Evolutionary conservation across 1,140 invertebrate genomes (phyloP), one percentile per base, ranked within the genome.

Genomic region (Drosophila sucinea): DNA sequence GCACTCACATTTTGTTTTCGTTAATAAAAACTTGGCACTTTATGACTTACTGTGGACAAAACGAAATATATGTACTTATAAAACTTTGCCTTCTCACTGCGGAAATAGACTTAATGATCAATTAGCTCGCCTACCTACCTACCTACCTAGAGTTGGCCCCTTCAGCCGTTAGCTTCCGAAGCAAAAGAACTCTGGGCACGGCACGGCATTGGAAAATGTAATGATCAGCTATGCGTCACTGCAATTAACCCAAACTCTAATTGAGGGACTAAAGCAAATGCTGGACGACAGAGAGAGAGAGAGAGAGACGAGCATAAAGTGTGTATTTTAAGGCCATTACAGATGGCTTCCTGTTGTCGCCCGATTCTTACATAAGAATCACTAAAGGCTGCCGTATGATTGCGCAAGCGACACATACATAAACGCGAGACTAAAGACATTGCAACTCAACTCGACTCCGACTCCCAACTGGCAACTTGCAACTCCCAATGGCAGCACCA

Each of bases 91-190:
- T 80, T 73, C 73, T 77, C 65, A 76, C 47, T 77, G 77, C 85
- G 84, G 84, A 89, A 89, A 89, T 81, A 73, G 81, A 84, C 73
- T 87, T 89, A 89, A 89, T 89, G 84, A 89, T 89, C 84, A 89
- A 89, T 89, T 89, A 89, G 85, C 86, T 89, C 73, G 38, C 67
- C 27, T 23, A 51, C 44, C 44, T 51, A 51, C 23, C 66, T 73
- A 17, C 23, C 40, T 41, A 51, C 44, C 70, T 73, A 71, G 65
- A 66, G 70, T 56, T 10, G 7, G 25, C 60, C 40, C 17, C 17
- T 17, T 47, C 60, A 4, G 63, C 84, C 80, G 84, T 89, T 89
- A 89, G 80, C 81, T 89, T 89, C 80, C 80, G 80, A 84, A 17
- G 65, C 70, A 55, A 30, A 17, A 40, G 33, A 61, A 27, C 47